Evolutionary conservation across 1,140 invertebrate genomes (phyloP).

Genomic region (Anagrus nilaparvatae): DNA sequence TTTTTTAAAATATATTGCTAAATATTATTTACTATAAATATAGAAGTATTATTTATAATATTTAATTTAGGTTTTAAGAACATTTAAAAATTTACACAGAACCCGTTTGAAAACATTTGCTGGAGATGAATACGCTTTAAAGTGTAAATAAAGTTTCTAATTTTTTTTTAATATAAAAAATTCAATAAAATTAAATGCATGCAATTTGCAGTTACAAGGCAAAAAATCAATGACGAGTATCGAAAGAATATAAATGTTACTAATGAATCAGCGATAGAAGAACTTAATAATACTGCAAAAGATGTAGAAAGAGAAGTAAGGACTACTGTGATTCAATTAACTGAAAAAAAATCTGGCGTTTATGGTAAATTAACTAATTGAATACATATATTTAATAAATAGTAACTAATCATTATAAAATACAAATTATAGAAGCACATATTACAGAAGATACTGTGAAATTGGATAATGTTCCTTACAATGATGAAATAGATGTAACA

Average conservation of each 20-base stretch:
- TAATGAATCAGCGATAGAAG: slow-evolving; percentile 43
- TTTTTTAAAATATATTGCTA: no score
- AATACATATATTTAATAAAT: slow-evolving; percentile 3
- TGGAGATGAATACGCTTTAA: slow-evolving; percentile 48
- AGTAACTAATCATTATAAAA: neutral
- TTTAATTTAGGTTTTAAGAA: slow-evolving; percentile 47
- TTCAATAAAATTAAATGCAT: slow-evolving; percentile 7
- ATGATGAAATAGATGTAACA: slow-evolving; percentile 7
- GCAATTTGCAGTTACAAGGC: slow-evolving; percentile 36
- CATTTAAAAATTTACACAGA: slow-evolving; percentile 55
- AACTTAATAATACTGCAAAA: slow-evolving; percentile 42
- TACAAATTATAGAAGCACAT: slow-evolving; percentile 36
- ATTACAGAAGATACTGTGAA: slow-evolving; percentile 44
- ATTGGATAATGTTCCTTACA: slow-evolving; percentile 44
- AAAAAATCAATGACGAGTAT: slow-evolving; percentile 57
- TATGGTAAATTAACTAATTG: slow-evolving; percentile 41
- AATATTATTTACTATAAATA: no score
- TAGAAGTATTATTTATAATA: no score
- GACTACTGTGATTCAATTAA: slow-evolving; percentile 53
- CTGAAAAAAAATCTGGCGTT: slow-evolving; percentile 47
- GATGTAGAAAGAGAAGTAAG: slow-evolving; percentile 54
- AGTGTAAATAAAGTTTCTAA: slow-evolving; percentile 31
- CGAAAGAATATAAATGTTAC: slow-evolving; percentile 48
- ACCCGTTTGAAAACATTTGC: slow-evolving; percentile 50
- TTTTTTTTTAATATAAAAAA: slow-evolving; percentile 4